Evolutionary conservation across 2,888 invertebrate species (phyloP).

Genomic region (Eupithecia vulgata): DNA sequence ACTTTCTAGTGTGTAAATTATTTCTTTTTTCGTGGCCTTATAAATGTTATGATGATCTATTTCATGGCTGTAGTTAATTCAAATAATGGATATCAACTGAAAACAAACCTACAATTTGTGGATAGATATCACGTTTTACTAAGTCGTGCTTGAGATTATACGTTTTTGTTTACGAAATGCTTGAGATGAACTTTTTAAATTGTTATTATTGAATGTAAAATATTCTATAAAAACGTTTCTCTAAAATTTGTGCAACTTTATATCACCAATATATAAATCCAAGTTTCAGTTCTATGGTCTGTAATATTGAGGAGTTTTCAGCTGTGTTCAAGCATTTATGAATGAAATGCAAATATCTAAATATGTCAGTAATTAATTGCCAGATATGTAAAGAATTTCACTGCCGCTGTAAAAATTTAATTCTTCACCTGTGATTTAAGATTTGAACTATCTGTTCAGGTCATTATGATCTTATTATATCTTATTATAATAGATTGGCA

Average conservation of each 20-base stretch:
- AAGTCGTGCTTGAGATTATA: constrained; percentile 3
- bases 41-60: constrained; percentile 51
- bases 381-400: not conserved
- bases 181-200: not conserved
- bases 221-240: not conserved
- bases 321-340: constrained; percentile 8
- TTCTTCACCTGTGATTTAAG: constrained; percentile 3
- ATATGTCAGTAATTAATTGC: not conserved
- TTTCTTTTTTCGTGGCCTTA: constrained; percentile 58
- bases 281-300: not conserved
- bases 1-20: constrained; percentile 42
- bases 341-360: not conserved
- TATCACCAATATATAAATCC: not conserved
- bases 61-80: constrained; percentile 37
- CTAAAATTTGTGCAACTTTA: not conserved
- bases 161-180: not conserved
- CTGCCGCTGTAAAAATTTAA: constrained; percentile 10
- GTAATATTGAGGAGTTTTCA: not conserved
- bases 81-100: constrained; percentile 9
- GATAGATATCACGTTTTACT: constrained; percentile 15
- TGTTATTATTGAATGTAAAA: not conserved
- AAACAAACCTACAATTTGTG: constrained; percentile 13
- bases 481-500: constrained; percentile 27
- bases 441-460: constrained; percentile 4
- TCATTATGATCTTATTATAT: constrained; percentile 2